Evolutionary conservation across 2,888 invertebrate species (phyloP), one percentile per base, ranked within the genome.

Genomic region (Drosophila barbarae): DNA sequence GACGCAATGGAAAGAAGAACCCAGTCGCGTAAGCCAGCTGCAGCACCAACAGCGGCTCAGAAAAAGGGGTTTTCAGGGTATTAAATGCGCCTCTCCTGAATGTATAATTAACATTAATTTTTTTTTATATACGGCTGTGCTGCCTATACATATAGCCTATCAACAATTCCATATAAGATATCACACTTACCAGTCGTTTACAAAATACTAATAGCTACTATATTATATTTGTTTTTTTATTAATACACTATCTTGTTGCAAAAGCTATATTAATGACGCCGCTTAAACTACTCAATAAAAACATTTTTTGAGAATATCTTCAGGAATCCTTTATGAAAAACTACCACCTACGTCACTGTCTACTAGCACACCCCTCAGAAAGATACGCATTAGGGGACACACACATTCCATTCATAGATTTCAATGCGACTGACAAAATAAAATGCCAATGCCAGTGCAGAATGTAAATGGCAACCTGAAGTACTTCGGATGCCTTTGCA

Each of bases 21-120:
- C 26, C 57, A 58, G 72, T 55, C 76, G 60, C 63, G 26, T 70
- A 74, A 77, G 79, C 69, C 76, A 67, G 58, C 56, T 78, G 79
- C 79, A 82, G 59, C 50, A 46, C 32, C 26, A 15, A 2, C 64
- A 60, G 18, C 4, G 38, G 38, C 59, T 15, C 21, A 2, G 15
- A 10, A 8, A 36, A 9, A 1, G 4, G n/a, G 35, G 10, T 5
- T 18, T 9, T 28, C 6, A 5, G 18, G 9, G 26, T 9, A 9
- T 42, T n/a, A 5, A 26, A 13, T 21, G 21, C 39, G 13, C 21
- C 13, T 13, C 13, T 4, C 13, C 8, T 13, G 21, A 41, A 39
- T 21, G 0, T 13, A 21, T 6, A 12, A 12, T 39, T 5, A 5
- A 38, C 18, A 9, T 6, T 21, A 12, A 12, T 18, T 5, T 36